phyloP scores from a whole-genome alignment of 2,113 vertebrate species.

The Megaleporinus macrocephalus region DNA sequence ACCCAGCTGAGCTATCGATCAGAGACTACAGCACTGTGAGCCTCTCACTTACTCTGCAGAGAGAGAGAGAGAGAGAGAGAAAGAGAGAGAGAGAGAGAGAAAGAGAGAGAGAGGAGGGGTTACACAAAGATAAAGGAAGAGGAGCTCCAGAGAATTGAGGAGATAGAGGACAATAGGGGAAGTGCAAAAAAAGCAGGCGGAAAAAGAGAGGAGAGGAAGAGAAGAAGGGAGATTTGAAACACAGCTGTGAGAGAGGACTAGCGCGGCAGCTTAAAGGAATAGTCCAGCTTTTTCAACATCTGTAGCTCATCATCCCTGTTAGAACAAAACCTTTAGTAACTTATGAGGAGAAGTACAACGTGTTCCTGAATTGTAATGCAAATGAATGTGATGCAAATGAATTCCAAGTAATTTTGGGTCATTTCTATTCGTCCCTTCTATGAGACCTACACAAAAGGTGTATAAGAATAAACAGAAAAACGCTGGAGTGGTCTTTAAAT shows the following conservation, averaged over 20 bases:
- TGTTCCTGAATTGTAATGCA: too few relatives aligned
- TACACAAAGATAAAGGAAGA: constrained; percentile 6
- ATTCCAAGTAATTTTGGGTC: too few relatives aligned
- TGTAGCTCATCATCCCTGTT: background rate
- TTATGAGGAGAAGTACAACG: too few relatives aligned
- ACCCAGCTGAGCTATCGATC: constrained; percentile 1
- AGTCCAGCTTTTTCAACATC: background rate
- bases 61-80: too few relatives aligned
- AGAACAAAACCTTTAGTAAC: too few relatives aligned
- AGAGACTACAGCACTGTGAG: background rate
- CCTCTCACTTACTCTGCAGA: constrained; percentile 4
- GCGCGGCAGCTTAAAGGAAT: background rate
- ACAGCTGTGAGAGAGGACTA: constrained; percentile 11
- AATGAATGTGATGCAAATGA: too few relatives aligned
- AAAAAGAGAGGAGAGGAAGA: constrained; percentile 48
- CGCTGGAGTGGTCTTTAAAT: constrained; percentile 60
- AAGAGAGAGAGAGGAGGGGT: constrained; percentile 6
- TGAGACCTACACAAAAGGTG: too few relatives aligned
- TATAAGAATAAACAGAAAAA: too few relatives aligned
- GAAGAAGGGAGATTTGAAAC: constrained; percentile 32
- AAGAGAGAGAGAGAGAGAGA: constrained; percentile 3
- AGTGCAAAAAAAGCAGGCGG: constrained; percentile 3
- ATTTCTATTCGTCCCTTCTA: too few relatives aligned
- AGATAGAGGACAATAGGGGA: constrained; percentile 16
- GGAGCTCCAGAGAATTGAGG: constrained; percentile 34